A percentile compares a stretch with the other conserved stretches of the same genome.
Evolutionary conservation across 2,113 vertebrate species (phyloP).

Genomic region (Nasalis larvatus): DNA sequence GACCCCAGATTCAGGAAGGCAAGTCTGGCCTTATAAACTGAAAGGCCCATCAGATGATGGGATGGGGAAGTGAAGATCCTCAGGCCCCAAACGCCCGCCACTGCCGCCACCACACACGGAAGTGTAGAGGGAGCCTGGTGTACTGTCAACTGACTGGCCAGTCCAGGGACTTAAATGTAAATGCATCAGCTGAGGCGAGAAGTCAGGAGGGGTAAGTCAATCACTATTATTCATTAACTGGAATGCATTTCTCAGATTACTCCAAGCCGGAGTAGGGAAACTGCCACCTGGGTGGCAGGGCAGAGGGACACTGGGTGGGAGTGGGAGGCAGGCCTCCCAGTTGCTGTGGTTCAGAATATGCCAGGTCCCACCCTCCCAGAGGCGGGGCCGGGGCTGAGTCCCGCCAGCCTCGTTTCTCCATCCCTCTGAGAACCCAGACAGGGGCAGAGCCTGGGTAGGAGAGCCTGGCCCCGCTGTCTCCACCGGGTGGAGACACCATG

Average conservation of each 20-base stretch:
- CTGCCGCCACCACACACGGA: not conserved
- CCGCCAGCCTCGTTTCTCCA: not conserved
- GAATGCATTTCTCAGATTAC: not conserved
- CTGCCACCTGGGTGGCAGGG: not conserved
- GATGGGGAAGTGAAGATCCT: not conserved
- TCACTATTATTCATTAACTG: constrained; percentile 23
- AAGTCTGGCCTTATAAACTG: not conserved
- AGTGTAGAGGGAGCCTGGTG: not conserved
- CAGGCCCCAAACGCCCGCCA: not conserved
- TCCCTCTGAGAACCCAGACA: not conserved
- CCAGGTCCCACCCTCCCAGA: constrained; percentile 65
- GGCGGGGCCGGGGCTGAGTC: constrained; percentile 49
- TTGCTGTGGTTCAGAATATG: not conserved
- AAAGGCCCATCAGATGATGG: not conserved
- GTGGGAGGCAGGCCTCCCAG: not conserved
- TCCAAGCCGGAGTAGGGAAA: not conserved
- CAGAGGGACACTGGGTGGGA: not conserved
- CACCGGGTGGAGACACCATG: not conserved
- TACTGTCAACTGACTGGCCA: not conserved
- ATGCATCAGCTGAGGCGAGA: not conserved
- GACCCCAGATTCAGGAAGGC: not conserved
- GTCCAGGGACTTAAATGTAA: not conserved
- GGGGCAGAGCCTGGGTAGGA: constrained; percentile 4
- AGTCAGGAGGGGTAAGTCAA: not conserved
- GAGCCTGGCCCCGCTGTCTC: not conserved